Base-by-base conservation (phyloP, 2,888 invertebrate species). In the Antitype chi region DNA sequence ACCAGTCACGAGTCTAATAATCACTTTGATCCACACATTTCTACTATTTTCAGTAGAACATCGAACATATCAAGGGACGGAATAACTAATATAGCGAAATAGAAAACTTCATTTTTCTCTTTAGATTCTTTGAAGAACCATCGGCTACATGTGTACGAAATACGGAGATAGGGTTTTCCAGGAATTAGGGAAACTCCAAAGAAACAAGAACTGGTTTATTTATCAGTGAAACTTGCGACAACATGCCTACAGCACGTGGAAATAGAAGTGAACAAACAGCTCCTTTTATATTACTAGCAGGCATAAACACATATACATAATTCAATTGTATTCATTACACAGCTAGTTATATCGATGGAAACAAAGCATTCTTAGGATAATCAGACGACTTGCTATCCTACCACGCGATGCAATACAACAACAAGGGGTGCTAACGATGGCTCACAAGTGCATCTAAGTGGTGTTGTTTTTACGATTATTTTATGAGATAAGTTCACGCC, bases 401-500 rank as follows among this genome's bases (percentile, higher is more conserved):
- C 13, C 47, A 66, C 47, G 23, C 23, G 17, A 43, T 72, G 69
- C 64, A 74, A 25, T 59, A 53, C 63, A 69, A n/a, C 59, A 11
- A 11, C 11, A 63, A 32, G 66, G 60, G 85, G 62, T 76, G 83
- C 63, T 72, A 71, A 76, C 74, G 59, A 47, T 7, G 74, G 28
- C 57, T 53, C 25, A 73, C 74, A 69, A 77, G 38, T 85, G 79
- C 86, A 84, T 73, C 70, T 23, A 47, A 76, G 73, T 72, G 64
- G 70, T 81, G 78, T 73, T 74, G 53, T 17, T 74, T 84, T 85
- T 81, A 86, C 85, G 81, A 75, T 81, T 82, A 81, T 84, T 86
- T 86, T 85, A 85, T 55, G 86, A 75, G 60, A 70, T 17, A 38
- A 78, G 60, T 60, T 70, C 64, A 13, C 71, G 25, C 62, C 38